Conservation (phyloP, 2,113 vertebrate genomes). For the Mormoops blainvillei region DNA sequence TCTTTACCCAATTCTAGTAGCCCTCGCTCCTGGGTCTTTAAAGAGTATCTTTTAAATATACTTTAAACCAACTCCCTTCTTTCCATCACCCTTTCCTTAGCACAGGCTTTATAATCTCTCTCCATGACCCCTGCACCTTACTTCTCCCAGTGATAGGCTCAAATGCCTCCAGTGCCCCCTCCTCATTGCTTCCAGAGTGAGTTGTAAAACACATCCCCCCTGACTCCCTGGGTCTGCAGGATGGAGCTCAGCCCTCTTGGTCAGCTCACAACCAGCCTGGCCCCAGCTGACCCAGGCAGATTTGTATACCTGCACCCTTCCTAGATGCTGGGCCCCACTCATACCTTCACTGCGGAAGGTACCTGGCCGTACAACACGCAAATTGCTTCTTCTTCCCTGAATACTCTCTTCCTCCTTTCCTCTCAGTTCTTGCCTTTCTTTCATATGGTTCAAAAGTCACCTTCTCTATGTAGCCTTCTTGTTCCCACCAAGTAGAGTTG, state of each 20-base stretch:
- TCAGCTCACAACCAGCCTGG: not conserved
- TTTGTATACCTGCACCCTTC: not conserved
- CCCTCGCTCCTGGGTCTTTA: not conserved
- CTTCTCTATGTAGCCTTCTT: not conserved
- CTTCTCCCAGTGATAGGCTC: not conserved
- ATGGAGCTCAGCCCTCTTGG: not conserved
- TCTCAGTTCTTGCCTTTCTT: not conserved
- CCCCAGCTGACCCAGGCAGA: not conserved
- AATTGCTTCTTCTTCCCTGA: not conserved
- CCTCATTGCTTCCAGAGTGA: not conserved
- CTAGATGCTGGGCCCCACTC: not conserved
- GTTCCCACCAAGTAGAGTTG: not conserved
- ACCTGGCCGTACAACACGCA: accelerated
- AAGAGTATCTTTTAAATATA: not conserved
- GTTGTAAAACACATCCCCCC: not conserved
- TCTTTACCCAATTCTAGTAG: not conserved
- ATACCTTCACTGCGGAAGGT: not conserved
- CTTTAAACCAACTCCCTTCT: not conserved
- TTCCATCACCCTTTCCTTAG: not conserved
- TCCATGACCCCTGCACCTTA: not conserved
- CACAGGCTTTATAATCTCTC: not conserved
- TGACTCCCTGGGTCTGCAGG: not conserved
- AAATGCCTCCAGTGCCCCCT: not conserved
- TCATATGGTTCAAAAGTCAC: not conserved
- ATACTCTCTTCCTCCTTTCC: not conserved